phyloP scores from a whole-genome alignment of 2,113 vertebrate species.

The Desmodus rotundus region DNA sequence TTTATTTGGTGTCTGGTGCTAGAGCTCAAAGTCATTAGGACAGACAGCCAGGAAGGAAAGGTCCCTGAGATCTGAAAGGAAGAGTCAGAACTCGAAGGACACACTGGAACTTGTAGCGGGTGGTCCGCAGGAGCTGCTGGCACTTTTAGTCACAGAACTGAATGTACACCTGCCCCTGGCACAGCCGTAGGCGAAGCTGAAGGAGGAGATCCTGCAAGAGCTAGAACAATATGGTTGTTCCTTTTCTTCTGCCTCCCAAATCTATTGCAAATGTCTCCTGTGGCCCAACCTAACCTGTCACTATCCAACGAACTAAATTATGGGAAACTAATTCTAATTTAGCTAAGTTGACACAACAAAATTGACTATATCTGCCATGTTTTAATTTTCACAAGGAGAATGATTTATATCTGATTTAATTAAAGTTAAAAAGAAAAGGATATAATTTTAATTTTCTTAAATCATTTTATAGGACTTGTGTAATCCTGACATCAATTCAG shows the following conservation, averaged over 20 bases:
- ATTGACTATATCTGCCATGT: not conserved
- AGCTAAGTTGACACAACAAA: not conserved
- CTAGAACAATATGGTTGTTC: not conserved
- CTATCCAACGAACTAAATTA: not conserved
- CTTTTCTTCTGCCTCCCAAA: not conserved
- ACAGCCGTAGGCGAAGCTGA: not conserved
- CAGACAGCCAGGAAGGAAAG: not conserved
- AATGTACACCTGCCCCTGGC: not conserved
- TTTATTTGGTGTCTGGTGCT: not conserved
- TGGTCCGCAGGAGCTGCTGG: not conserved
- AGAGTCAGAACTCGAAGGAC: not conserved
- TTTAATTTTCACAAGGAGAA: not conserved
- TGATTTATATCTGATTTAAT: not conserved
- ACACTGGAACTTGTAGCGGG: not conserved
- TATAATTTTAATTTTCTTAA: not conserved
- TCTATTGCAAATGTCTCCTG: not conserved
- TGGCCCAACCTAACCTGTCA: not conserved
- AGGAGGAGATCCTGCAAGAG: not conserved
- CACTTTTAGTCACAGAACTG: not conserved
- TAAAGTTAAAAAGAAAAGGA: not conserved
- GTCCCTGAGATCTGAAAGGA: not conserved
- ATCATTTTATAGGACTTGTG: not conserved
- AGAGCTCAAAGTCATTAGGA: not conserved
- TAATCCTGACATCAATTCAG: not conserved
- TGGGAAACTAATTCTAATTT: not conserved